Evolutionary conservation across 2,888 invertebrate species (phyloP).

Genomic region (Drosophila sordidula): DNA sequence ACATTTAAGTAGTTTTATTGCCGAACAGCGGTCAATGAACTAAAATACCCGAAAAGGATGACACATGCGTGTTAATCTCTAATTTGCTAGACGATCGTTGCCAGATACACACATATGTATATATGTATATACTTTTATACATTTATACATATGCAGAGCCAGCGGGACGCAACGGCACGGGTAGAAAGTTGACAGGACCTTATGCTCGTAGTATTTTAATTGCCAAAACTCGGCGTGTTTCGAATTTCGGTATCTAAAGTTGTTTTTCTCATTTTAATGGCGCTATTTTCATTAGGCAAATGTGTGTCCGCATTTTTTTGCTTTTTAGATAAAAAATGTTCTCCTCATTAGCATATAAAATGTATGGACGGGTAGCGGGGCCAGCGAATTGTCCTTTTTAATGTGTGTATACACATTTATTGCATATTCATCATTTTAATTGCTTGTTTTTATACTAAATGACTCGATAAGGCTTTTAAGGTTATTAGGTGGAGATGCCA

Average conservation of each 20-base stretch:
- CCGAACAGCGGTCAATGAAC: constrained; percentile 71
- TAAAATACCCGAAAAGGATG: constrained; percentile 58
- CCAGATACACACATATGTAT: constrained; percentile 4
- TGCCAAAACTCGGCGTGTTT: constrained; percentile 78
- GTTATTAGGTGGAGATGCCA: constrained; percentile 61
- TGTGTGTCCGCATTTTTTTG: constrained; percentile 70
- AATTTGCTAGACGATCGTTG: constrained; percentile 78
- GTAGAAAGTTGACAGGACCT: constrained; percentile 50
- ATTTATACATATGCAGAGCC: constrained; percentile 25
- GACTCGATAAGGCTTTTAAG: constrained; percentile 81
- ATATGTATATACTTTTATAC: neutral
- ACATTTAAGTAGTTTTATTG: constrained; percentile 63
- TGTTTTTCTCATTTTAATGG: constrained; percentile 81
- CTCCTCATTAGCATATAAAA: constrained; percentile 79
- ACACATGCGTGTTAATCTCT: constrained; percentile 81
- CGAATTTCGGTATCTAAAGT: constrained; percentile 79
- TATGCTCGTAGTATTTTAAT: constrained; percentile 77
- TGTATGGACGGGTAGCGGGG: constrained; percentile 47
- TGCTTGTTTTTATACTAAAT: constrained; percentile 77
- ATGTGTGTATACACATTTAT: constrained; percentile 70
- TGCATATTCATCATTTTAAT: constrained; percentile 81
- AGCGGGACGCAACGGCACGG: constrained; percentile 38
- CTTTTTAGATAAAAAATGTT: constrained; percentile 68
- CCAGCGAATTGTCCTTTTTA: constrained; percentile 52
- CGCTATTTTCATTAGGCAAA: constrained; percentile 82